Percentiles rank a stretch among this genome's conserved stretches.
These are phyloP conservation scores for Electrona antarctica DNA, from an alignment of 2,113 vertebrate species.

Conservation along the genomic window DNA sequence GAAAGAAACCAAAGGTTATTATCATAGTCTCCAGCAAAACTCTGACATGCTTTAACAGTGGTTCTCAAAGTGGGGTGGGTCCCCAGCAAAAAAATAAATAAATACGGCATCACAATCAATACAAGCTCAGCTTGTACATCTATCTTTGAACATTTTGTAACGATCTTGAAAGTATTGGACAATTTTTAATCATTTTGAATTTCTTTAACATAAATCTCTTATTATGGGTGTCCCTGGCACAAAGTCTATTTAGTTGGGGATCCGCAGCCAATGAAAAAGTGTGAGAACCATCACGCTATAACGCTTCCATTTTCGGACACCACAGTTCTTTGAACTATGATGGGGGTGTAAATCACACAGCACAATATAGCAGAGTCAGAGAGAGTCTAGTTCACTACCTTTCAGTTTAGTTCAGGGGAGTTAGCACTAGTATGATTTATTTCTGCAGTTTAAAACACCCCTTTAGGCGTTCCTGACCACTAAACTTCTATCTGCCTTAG, in stretches of 20 bases:
- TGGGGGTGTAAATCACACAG: neutral
- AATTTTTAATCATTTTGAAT: too few species aligned
- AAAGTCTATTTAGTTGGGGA: too few species aligned
- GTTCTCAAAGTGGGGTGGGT: too few species aligned
- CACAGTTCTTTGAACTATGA: neutral
- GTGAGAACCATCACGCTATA: too few species aligned
- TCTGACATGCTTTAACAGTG: conserved; percentile 6
- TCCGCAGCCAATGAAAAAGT: too few species aligned
- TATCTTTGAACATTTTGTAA: too few species aligned
- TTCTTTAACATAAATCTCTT: too few species aligned
- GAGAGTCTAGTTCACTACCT: conserved; percentile 8
- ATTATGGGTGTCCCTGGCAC: too few species aligned
- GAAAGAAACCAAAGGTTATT: conserved; percentile 65
- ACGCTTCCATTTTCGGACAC: neutral
- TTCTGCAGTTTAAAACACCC: conserved; percentile 14
- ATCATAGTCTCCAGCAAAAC: conserved; percentile 30
- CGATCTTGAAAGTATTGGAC: too few species aligned
- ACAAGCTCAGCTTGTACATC: too few species aligned
- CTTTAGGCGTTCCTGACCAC: conserved; percentile 14
- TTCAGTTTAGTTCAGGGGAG: neutral
- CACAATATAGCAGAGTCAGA: neutral
- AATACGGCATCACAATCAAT: too few species aligned
- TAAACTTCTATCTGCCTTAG: conserved; percentile 52
- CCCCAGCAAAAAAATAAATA: too few species aligned
- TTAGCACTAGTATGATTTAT: conserved; percentile 16